Evolutionary conservation across 1,140 invertebrate genomes (phyloP).

Genomic region (Lordiphosa clarofinis): DNA sequence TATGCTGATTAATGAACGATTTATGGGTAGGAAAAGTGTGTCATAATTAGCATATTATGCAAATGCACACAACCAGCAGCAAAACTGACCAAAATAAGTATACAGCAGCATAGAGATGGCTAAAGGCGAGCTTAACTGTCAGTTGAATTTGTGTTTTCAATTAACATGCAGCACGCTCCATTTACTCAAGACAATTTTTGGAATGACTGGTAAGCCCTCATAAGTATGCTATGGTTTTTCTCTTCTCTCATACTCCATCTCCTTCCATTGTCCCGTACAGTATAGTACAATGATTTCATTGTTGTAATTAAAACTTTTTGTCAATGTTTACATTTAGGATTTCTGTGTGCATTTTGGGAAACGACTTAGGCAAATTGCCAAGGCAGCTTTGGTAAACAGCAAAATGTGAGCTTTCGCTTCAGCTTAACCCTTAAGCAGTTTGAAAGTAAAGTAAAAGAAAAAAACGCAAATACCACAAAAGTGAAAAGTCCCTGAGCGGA

Average conservation of each 20-base stretch:
- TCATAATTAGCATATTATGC: constrained; percentile 66
- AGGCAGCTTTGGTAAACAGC: not conserved
- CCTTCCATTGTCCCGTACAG: constrained; percentile 18
- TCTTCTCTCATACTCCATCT: constrained; percentile 17
- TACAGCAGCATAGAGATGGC: not conserved
- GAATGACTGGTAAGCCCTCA: constrained; percentile 24
- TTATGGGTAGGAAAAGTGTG: constrained; percentile 52
- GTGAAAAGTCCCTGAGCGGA: no score
- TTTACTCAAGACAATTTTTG: constrained; percentile 26
- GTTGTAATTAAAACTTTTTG: constrained; percentile 65
- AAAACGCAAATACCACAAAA: constrained; percentile 2
- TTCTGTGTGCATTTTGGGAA: constrained; percentile 3
- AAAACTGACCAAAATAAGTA: constrained; percentile 4
- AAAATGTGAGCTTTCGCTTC: constrained; percentile 4
- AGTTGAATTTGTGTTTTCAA: constrained; percentile 42
- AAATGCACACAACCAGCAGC: constrained; percentile 43
- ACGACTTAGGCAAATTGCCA: constrained; percentile 13
- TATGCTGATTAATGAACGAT: constrained; percentile 60
- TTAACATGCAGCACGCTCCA: constrained; percentile 54
- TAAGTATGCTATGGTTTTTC: constrained; percentile 53
- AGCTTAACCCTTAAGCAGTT: constrained; percentile 7
- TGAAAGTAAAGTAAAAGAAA: not conserved
- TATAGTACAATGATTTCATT: constrained; percentile 47
- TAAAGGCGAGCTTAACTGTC: constrained; percentile 23
- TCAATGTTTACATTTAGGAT: constrained; percentile 55